Base-by-base conservation (phyloP, 2,888 invertebrate species). In the Ecliptopera silaceata region DNA sequence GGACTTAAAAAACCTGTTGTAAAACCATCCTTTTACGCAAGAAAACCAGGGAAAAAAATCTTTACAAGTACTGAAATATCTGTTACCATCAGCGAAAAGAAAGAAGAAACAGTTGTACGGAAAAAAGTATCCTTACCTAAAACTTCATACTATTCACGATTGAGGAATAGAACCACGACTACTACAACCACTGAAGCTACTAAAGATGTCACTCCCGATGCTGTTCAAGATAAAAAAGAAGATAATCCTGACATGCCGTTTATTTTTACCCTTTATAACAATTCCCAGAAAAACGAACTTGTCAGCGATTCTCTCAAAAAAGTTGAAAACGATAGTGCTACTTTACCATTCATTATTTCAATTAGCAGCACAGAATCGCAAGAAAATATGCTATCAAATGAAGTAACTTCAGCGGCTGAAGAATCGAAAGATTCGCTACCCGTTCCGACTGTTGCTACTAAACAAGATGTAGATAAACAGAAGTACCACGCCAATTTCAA, bases 401-500 rank as follows among this genome's bases (percentile, higher is more conserved):
- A 85, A 59, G 62, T 80, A 4, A 42, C 31, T 18, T 58, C 67
- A 15, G 75, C 73, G 52, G 71, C 69, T 0, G 77, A 80, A 56
- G 79, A 79, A 60, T 76, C 69, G 57, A 80, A 81, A 69, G 77
- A 74, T 38, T 76, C 74, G 51, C 69, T 78, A 18, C 46, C 73
- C 34, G 58, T 71, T 22, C 67, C 78, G 22, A 77, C 81, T n/a
- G 61, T 64, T 44, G 50, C 68, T 46, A 52, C 66, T 15, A 72
- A 67, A 52, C 49, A 64, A 41, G 77, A 78, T 18, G 45, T 55
- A 17, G 78, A 78, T 34, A 85, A 80, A 47, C 75, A 79, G 56
- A 89, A 83, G 66, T 90, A 84, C 59, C 90, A 89, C 49, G 77
- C 89, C 5, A 88, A 81, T 65, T 89, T 80, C 50, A 88, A 86